Conservation (phyloP, 2,888 invertebrate genomes). For the Exocentrus adspersus region DNA sequence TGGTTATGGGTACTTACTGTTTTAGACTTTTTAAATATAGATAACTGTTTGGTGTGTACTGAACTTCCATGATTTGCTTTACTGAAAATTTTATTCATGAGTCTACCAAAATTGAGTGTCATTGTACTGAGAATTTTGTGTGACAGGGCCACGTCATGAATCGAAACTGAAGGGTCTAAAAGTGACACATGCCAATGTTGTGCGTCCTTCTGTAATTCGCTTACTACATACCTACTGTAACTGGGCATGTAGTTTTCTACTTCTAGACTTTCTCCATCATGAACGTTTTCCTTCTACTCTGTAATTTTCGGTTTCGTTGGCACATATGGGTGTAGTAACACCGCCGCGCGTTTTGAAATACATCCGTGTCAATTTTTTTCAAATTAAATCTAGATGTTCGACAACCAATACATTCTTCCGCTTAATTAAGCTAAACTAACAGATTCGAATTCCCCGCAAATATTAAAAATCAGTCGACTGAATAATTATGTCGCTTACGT, state of each 20-base stretch:
- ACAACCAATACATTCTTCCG: neutral
- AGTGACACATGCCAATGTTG: neutral
- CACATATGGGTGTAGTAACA: too few species aligned
- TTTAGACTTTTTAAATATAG: conserved; percentile 25
- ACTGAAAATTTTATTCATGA: conserved; percentile 42
- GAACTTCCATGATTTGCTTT: conserved; percentile 4
- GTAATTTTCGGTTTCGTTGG: too few species aligned
- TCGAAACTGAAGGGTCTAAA: neutral
- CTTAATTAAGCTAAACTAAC: neutral
- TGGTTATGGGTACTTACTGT: conserved; percentile 15
- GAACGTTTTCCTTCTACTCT: too few species aligned
- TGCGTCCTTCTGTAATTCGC: too few species aligned
- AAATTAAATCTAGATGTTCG: too few species aligned
- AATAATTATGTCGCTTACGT: conserved; percentile 1
- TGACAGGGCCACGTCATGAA: conserved; percentile 19
- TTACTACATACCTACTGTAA: too few species aligned
- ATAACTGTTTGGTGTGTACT: neutral
- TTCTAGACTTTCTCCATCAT: too few species aligned
- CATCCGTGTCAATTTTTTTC: too few species aligned
- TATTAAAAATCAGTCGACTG: neutral
- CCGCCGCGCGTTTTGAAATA: too few species aligned
- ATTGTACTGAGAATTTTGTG: conserved; percentile 48
- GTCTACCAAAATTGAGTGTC: conserved; percentile 43
- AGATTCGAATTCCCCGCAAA: neutral
- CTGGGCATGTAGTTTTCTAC: too few species aligned